Evolutionary conservation across 1,140 invertebrate species (phyloP), one percentile per base, ranked within the genome.

Genomic region (Matsumurasca onukii): DNA sequence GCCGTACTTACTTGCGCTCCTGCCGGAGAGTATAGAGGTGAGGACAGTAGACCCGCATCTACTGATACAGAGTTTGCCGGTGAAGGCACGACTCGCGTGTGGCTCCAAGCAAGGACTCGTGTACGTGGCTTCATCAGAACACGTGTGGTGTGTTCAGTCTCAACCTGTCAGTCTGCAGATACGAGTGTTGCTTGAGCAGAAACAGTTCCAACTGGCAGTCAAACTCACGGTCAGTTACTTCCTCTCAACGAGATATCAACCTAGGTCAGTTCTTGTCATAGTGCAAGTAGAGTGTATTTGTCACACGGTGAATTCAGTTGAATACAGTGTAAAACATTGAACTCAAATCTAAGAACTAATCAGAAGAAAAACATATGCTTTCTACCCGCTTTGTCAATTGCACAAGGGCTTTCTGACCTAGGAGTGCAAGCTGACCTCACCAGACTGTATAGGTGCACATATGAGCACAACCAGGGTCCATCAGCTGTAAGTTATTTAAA

Each of bases 131-230:
- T 96, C 94, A 0, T 82, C 87, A 12, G 91, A 91, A 72, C 88
- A 92, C 78, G 86, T 98, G 22, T 98, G 95, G 94, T 89, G 89
- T 75, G 80, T 98, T 25, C 86, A 85, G 59, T 83, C 88, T 13
- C 86, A 93, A 3, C 90, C 95, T 69, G 83, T 94, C 66, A 84
- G 87, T 2, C 87, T 87, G 66, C 95, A 98, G 81, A 89, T 95
- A 15, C 82, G 90, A 74, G 86, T 89, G 69, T 81, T 98, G 24
- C 78, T 98, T 0, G 87, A 91, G 71, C 88, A 91, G 72, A 97
- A 97, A 80, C 91, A 97, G 75, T 98, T 97, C 83, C 91, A 97
- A 79, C 80, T 98, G 45, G 96, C 96, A n/a, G 82, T 98, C 24
- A 89, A 93, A 79, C 80, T 98, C 67, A 94, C 92, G n/a, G 94